Percentiles rank a stretch among this genome's conserved stretches.
Conservation (phyloP, 2,113 vertebrate species). For the Hemibates koningsi region DNA sequence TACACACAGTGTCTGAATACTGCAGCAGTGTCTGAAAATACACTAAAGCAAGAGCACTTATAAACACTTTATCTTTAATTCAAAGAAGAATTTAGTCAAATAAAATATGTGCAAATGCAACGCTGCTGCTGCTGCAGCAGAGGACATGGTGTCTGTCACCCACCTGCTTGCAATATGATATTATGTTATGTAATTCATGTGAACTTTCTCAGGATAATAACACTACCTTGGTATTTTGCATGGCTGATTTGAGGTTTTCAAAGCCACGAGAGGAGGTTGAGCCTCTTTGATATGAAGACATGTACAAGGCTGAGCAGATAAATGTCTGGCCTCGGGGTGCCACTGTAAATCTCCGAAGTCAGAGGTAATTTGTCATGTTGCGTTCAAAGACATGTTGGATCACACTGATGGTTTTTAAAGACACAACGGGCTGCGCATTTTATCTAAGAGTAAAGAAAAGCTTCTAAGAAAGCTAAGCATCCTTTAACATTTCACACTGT, state of each 20-base stretch:
- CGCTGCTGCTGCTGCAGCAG: neutral
- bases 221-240: neutral
- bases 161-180: slow-evolving; percentile 49
- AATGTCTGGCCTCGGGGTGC: neutral
- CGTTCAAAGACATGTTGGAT: neutral
- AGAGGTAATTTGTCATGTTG: neutral
- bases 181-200: slow-evolving; percentile 12
- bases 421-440: neutral
- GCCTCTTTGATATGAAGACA: neutral
- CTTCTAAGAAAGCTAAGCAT: neutral
- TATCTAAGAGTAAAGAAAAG: neutral
- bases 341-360: neutral
- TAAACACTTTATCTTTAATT: neutral
- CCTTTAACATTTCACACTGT: neutral
- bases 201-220: neutral
- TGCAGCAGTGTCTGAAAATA: neutral
- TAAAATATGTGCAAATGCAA: neutral
- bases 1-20: neutral
- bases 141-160: slow-evolving; percentile 17
- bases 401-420: neutral
- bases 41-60: neutral
- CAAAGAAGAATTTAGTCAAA: neutral
- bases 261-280: neutral
- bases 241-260: neutral
- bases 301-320: neutral